phyloP scores from a whole-genome alignment of 1,140 invertebrate species.

The Conopomorpha cramerella region DNA sequence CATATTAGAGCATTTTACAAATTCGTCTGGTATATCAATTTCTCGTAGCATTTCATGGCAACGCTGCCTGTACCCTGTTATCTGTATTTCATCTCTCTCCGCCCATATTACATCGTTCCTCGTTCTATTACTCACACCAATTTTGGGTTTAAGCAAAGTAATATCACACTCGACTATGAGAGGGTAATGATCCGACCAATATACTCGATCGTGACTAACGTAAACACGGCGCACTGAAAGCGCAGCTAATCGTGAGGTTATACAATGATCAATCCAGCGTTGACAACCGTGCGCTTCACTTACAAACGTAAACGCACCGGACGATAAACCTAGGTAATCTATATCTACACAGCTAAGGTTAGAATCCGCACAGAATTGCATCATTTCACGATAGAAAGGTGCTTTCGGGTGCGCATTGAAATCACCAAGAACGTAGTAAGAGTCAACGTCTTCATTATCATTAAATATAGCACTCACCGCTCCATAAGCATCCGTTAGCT shows the following conservation, averaged over 20 bases:
- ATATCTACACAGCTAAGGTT: neutral
- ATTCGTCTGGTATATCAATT: too few relatives aligned
- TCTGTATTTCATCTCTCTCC: neutral
- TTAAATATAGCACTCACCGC: neutral
- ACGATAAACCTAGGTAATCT: too few relatives aligned
- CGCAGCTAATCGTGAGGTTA: neutral
- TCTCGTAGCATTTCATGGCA: too few relatives aligned
- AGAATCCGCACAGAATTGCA: neutral
- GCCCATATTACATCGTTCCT: neutral
- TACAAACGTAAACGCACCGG: neutral
- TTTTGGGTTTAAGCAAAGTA: neutral
- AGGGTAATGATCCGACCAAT: constrained; percentile 1
- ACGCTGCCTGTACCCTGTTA: neutral
- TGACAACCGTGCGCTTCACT: neutral
- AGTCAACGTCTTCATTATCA: neutral
- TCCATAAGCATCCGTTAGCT: neutral
- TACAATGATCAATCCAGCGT: constrained; percentile 1
- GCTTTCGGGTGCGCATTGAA: neutral
- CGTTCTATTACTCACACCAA: neutral
- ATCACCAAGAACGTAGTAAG: constrained; percentile 1
- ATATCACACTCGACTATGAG: neutral
- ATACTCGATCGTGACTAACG: neutral
- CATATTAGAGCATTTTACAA: too few relatives aligned
- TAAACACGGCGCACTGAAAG: neutral
- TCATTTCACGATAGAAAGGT: neutral